phyloP scores from a whole-genome alignment of 2,888 invertebrate species.

The Caenorhabditis angaria region DNA sequence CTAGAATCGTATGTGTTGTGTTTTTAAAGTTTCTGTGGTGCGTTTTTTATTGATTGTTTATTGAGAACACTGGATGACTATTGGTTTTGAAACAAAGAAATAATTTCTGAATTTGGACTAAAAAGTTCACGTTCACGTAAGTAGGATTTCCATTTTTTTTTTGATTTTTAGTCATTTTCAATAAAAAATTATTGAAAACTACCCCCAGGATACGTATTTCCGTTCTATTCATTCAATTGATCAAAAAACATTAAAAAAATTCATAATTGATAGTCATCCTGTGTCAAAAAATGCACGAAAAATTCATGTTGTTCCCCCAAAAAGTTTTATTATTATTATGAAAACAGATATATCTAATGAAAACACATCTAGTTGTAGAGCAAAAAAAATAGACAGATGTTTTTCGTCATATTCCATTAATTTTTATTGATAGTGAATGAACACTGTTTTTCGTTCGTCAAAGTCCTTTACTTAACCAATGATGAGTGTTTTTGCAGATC shows the following conservation, averaged over 20 bases:
- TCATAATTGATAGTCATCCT: no score
- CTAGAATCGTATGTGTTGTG: slow-evolving; percentile 29
- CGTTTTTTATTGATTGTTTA: slow-evolving; percentile 12
- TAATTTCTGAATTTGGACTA: background rate
- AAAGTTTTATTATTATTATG: no score
- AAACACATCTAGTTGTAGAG: background rate
- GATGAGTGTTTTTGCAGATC: slow-evolving; percentile 57
- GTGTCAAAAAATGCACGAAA: no score
- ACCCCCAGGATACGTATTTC: no score
- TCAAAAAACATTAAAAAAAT: no score
- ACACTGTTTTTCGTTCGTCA: background rate
- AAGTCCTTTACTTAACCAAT: background rate
- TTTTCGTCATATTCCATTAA: slow-evolving; percentile 1
- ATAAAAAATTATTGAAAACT: no score
- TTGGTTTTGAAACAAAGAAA: background rate
- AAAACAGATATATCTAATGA: background rate
- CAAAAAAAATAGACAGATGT: background rate
- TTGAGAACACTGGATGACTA: no score
- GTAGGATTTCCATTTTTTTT: no score
- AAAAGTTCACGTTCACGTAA: no score
- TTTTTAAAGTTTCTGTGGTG: slow-evolving; percentile 9
- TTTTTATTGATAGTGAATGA: background rate
- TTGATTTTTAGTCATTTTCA: no score
- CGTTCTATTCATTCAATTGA: no score
- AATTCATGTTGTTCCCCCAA: no score